Conservation (phyloP, 2,888 invertebrate genomes). For the Drosophila greeni region DNA sequence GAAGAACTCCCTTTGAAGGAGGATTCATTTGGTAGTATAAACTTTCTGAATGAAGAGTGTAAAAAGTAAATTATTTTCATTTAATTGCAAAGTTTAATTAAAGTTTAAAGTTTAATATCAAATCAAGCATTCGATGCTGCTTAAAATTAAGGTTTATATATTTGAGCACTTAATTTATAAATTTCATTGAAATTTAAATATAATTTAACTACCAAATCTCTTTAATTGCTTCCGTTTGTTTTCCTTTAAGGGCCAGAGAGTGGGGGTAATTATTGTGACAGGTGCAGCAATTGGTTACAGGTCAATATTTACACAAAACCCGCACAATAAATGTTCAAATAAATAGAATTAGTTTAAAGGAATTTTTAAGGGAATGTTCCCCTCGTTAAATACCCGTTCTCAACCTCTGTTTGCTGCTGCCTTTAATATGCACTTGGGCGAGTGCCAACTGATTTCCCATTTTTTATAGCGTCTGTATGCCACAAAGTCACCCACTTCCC, state of each 20-base stretch:
- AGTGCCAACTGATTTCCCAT: conserved; percentile 60
- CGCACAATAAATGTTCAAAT: neutral
- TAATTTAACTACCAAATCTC: no score
- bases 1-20: no score
- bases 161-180: no score
- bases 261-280: conserved; percentile 11
- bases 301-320: conserved; percentile 10
- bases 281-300: neutral
- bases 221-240: conserved; percentile 16
- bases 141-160: no score
- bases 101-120: no score
- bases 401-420: conserved; percentile 34
- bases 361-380: neutral
- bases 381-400: conserved; percentile 1
- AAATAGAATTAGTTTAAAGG: neutral
- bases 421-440: conserved; percentile 61
- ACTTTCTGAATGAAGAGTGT: no score
- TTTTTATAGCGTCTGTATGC: conserved; percentile 32
- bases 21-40: no score
- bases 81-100: no score
- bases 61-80: no score
- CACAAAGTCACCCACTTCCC: conserved; percentile 16
- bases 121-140: no score
- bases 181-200: no score
- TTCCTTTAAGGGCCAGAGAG: neutral